These are phyloP conservation scores for Macrotis lagotis DNA, from an alignment of 2,113 vertebrate genomes.

Conservation along the genomic window DNA sequence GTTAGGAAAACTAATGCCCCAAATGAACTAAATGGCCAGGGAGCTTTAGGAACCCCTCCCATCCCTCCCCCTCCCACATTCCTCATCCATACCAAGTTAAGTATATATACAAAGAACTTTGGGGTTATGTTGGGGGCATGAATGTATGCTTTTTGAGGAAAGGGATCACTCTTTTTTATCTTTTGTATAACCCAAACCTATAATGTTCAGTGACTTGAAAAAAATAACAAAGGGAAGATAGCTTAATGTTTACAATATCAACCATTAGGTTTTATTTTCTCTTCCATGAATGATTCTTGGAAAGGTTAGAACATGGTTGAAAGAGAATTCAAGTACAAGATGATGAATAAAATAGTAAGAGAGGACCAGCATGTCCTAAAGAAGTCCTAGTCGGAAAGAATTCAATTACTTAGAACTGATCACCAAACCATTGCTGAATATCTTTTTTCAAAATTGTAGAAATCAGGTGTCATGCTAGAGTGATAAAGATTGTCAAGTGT, in stretches of 20 bases:
- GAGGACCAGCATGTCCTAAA: neutral
- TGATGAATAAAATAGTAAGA: neutral
- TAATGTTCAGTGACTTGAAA: neutral
- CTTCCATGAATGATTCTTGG: neutral
- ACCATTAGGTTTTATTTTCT: neutral
- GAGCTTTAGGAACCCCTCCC: neutral
- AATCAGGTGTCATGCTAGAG: neutral
- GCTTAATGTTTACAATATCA: neutral
- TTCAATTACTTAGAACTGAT: neutral
- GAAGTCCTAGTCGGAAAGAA: neutral
- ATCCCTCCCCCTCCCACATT: neutral
- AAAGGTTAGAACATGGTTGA: neutral
- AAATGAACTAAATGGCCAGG: neutral
- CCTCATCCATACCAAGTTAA: neutral
- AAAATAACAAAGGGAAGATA: neutral
- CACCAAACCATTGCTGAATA: neutral
- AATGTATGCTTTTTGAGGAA: neutral
- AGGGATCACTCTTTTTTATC: neutral
- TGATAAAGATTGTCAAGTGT: neutral
- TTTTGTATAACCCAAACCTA: neutral
- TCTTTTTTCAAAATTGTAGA: neutral
- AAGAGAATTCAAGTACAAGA: neutral
- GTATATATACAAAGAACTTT: neutral
- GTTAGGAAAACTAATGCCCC: neutral
- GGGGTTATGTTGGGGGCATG: neutral